These are phyloP conservation scores for Leptinotarsa haldemani DNA, from an alignment of 2,888 invertebrate species.

Conservation along the genomic window DNA sequence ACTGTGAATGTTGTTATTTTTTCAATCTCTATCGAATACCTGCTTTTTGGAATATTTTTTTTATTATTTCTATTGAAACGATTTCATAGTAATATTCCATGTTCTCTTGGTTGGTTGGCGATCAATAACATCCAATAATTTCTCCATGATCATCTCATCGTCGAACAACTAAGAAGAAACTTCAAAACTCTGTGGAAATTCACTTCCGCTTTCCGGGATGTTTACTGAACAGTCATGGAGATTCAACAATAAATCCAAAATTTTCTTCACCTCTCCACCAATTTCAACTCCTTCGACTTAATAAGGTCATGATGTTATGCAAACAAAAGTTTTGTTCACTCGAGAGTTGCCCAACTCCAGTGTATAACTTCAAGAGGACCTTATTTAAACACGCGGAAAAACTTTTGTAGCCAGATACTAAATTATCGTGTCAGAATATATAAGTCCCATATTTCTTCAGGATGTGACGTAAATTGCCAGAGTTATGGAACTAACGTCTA, in stretches of 20 bases:
- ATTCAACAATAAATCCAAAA: slow-evolving; percentile 10
- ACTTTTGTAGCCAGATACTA: slow-evolving; percentile 28
- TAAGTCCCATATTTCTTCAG: slow-evolving; percentile 26
- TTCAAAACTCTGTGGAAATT: not conserved
- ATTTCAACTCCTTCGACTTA: slow-evolving; percentile 6
- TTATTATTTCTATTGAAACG: no score
- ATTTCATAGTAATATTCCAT: no score
- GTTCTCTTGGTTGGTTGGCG: not conserved
- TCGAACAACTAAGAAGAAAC: not conserved
- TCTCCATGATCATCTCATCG: not conserved
- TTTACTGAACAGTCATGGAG: not conserved
- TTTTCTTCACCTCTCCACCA: not conserved
- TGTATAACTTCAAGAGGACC: slow-evolving; percentile 38
- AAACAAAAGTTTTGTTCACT: slow-evolving; percentile 24
- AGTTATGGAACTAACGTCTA: slow-evolving; percentile 16
- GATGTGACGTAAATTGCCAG: slow-evolving; percentile 16
- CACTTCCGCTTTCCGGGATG: not conserved
- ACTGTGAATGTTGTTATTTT: no score
- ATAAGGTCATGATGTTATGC: slow-evolving; percentile 18
- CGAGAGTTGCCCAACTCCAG: slow-evolving; percentile 26
- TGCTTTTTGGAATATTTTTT: no score
- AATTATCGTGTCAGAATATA: slow-evolving; percentile 37
- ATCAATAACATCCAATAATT: not conserved
- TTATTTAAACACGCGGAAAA: slow-evolving; percentile 39
- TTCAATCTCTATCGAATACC: no score